Conservation (phyloP, 2,113 vertebrate genomes). For the Paedocypris sp. region DNA sequence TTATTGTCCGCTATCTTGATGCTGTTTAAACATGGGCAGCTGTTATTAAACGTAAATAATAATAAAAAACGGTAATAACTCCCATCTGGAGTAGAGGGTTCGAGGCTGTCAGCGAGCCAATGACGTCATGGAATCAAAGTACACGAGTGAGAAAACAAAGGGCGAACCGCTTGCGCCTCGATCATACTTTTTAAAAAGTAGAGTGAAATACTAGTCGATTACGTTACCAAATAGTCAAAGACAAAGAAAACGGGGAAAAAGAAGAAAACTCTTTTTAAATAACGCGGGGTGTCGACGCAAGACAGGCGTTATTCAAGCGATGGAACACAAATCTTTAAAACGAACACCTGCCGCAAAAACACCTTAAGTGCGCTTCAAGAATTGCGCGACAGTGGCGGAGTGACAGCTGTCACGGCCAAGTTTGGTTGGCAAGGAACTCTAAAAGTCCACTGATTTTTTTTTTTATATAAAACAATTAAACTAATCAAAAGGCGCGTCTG, state of each 20-base stretch:
- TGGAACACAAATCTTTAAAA: not conserved
- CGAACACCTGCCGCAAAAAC: not conserved
- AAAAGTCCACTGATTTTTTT: too few relatives aligned
- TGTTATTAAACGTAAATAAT: not conserved
- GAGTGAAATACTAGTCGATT: not conserved
- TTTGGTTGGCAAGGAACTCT: not conserved
- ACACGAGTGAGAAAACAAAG: conserved; percentile 57
- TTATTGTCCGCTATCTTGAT: too few relatives aligned
- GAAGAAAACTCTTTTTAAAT: too few relatives aligned
- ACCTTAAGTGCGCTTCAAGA: not conserved
- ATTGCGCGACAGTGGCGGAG: not conserved
- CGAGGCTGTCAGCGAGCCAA: conserved; percentile 43
- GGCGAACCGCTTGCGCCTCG: not conserved
- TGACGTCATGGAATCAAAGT: conserved; percentile 67
- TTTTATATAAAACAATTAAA: not conserved
- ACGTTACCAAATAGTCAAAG: too few relatives aligned
- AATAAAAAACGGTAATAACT: not conserved
- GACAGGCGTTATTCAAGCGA: not conserved
- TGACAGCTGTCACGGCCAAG: conserved; percentile 8
- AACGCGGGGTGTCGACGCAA: not conserved
- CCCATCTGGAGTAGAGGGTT: not conserved
- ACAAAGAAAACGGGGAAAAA: too few relatives aligned
- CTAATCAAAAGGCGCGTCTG: not conserved
- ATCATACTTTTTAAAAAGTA: not conserved
- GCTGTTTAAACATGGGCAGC: too few relatives aligned